A percentile compares a stretch with the other conserved stretches of the same genome.
Conservation (phyloP, 2,797 vertebrate genomes). For the Ctenopoma kingsleyae region DNA sequence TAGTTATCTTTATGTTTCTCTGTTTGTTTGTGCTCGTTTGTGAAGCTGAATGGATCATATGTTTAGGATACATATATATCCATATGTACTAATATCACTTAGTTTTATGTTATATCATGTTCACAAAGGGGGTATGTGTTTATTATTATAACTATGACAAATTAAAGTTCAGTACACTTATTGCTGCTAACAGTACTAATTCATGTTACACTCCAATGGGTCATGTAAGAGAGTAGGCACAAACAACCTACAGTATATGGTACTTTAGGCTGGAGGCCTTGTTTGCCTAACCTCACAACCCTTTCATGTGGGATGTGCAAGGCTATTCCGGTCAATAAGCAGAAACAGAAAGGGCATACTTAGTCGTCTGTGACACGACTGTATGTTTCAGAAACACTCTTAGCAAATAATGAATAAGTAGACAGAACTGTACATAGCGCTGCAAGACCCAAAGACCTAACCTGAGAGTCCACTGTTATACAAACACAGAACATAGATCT, state of each 20-base stretch:
- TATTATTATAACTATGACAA: background rate
- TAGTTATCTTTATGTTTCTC: slow-evolving; percentile 36
- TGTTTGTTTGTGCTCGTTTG: slow-evolving; percentile 19
- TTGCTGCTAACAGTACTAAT: background rate
- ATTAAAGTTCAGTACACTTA: background rate
- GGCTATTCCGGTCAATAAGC: slow-evolving; percentile 63
- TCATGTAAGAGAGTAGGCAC: background rate
- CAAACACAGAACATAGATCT: slow-evolving; percentile 33
- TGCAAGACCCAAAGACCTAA: slow-evolving; percentile 43
- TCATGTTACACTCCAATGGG: background rate
- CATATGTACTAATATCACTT: slow-evolving; percentile 9
- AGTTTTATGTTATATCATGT: background rate
- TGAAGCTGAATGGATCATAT: slow-evolving; percentile 18
- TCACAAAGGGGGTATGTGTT: background rate
- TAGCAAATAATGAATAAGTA: slow-evolving; percentile 40
- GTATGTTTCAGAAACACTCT: slow-evolving; percentile 37
- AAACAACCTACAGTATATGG: background rate
- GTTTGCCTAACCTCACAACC: slow-evolving; percentile 34
- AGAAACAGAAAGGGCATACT: slow-evolving; percentile 35
- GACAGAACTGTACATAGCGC: slow-evolving; percentile 19
- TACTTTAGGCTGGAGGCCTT: background rate
- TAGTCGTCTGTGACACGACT: slow-evolving; percentile 40
- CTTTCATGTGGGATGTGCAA: slow-evolving; percentile 43
- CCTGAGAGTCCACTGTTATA: slow-evolving; percentile 10
- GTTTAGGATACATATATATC: slow-evolving; percentile 15